phyloP scores from a whole-genome alignment of 2,113 vertebrate species.

The Quiscalus mexicanus region DNA sequence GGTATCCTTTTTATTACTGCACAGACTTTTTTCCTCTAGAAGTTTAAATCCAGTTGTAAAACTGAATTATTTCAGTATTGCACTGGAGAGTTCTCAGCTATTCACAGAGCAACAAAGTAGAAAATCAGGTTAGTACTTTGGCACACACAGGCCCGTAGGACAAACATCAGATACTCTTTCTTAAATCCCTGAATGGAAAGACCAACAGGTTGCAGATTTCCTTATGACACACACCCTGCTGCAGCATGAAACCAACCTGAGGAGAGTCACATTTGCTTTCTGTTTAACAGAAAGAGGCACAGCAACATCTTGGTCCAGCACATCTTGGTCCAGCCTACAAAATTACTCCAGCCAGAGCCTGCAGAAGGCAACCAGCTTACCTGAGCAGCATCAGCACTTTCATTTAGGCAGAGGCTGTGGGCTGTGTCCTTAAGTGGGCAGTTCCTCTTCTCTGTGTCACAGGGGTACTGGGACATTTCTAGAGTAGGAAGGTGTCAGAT shows the following conservation, averaged over 20 bases:
- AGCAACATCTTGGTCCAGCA: not conserved
- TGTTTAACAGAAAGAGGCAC: not conserved
- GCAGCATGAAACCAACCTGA: not conserved
- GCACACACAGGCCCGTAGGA: not conserved
- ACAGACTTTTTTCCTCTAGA: not conserved
- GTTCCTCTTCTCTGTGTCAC: not conserved
- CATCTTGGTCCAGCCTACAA: not conserved
- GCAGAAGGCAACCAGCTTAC: not conserved
- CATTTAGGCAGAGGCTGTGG: not conserved
- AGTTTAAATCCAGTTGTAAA: not conserved
- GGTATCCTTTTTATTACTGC: not conserved
- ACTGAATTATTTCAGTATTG: not conserved
- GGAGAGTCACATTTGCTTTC: not conserved
- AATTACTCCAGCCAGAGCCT: not conserved
- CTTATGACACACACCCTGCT: not conserved
- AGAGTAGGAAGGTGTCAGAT: not conserved
- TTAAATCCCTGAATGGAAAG: not conserved
- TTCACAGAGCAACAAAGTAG: not conserved
- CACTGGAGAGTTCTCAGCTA: not conserved
- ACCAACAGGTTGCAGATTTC: not conserved
- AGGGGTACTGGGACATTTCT: not conserved
- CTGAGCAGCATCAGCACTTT: not conserved
- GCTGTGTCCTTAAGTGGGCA: not conserved
- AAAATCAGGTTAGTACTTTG: not conserved
- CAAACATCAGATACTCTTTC: not conserved